phyloP scores from a whole-genome alignment of 2,888 invertebrate species.

The Callosobruchus maculatus region DNA sequence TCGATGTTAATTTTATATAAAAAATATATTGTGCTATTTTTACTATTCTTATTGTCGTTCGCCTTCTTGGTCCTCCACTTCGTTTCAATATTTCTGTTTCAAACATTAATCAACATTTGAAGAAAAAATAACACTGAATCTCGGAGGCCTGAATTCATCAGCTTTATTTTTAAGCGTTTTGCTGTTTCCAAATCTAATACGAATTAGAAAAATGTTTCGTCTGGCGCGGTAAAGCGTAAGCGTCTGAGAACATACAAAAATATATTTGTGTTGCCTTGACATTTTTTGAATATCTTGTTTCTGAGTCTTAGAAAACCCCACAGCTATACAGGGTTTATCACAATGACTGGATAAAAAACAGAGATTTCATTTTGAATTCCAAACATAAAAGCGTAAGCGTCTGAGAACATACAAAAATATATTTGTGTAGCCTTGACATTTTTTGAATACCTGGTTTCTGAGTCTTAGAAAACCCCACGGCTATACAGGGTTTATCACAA shows the following conservation, averaged over 20 bases:
- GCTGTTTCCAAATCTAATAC: constrained; percentile 1
- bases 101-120: too few relatives aligned
- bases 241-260: constrained; percentile 9
- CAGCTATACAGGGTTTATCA: too few relatives aligned
- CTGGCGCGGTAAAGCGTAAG: constrained; percentile 8
- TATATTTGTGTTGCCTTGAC: not conserved
- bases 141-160: not conserved
- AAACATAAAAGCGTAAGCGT: constrained; percentile 8
- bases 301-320: too few relatives aligned
- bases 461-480: too few relatives aligned
- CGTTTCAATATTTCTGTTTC: too few relatives aligned
- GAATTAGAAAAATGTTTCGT: constrained; percentile 12
- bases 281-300: not conserved
- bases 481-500: too few relatives aligned
- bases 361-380: too few relatives aligned
- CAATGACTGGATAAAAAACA: too few relatives aligned
- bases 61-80: too few relatives aligned
- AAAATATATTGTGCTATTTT: too few relatives aligned
- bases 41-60: too few relatives aligned
- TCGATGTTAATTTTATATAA: too few relatives aligned
- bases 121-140: not conserved
- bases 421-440: not conserved
- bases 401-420: constrained; percentile 7
- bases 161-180: constrained; percentile 2
- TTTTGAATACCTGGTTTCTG: not conserved